These are phyloP conservation scores for Phenganax marumi DNA, from an alignment of 92 coral and sea anemone genomes.

Conservation along the genomic window DNA sequence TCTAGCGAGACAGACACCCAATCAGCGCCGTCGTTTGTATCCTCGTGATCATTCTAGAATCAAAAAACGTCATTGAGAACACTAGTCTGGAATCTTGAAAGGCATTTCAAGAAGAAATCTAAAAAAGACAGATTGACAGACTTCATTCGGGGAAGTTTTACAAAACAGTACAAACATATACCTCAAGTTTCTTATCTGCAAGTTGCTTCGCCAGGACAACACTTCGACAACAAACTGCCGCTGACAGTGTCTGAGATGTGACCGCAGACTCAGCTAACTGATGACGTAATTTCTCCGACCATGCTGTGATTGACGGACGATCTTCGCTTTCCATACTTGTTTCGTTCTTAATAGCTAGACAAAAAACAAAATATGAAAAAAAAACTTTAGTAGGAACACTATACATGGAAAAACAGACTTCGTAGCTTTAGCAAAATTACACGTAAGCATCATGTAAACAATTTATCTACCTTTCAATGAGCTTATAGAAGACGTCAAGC, in stretches of 20 bases:
- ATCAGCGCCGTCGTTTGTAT: slow-evolving; percentile 46
- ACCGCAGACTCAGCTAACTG: slow-evolving; percentile 85
- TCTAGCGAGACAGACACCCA: slow-evolving; percentile 97
- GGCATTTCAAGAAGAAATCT: neutral
- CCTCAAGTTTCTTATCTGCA: slow-evolving; percentile 93
- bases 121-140: neutral
- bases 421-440: neutral
- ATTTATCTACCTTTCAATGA: slow-evolving; percentile 70
- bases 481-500: slow-evolving; percentile 74
- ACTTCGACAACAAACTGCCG: slow-evolving; percentile 87
- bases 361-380: neutral
- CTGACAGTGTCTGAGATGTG: slow-evolving; percentile 67
- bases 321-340: slow-evolving; percentile 45
- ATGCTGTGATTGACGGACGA: slow-evolving; percentile 66
- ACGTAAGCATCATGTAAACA: neutral
- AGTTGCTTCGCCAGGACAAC: slow-evolving; percentile 83
- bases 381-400: neutral
- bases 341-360: slow-evolving; percentile 38
- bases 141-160: neutral
- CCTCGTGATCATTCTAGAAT: neutral
- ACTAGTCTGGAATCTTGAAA: neutral
- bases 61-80: neutral
- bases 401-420: too few species aligned
- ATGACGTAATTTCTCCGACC: slow-evolving; percentile 93
- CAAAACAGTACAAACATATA: neutral